Evolutionary conservation across 2,888 invertebrate genomes (phyloP).

Genomic region (Formica aserva): DNA sequence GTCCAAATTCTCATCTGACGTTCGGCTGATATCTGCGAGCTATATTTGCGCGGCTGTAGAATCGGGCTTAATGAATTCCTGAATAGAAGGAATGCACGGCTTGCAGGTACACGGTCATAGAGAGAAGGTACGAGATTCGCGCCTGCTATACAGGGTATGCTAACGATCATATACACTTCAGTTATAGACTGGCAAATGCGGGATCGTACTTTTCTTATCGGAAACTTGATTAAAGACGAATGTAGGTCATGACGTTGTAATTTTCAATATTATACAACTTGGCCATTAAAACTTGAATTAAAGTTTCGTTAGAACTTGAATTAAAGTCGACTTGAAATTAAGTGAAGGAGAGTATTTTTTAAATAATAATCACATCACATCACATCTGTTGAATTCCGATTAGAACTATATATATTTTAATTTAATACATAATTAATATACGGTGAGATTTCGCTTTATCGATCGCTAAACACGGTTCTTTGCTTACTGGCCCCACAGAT

Average conservation of each 20-base stretch:
- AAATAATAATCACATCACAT: background rate
- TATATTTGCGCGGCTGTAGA: constrained; percentile 52
- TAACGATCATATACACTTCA: constrained; percentile 20
- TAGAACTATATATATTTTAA: background rate
- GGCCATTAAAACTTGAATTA: constrained; percentile 24
- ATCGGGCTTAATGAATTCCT: constrained; percentile 60
- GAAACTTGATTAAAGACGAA: constrained; percentile 8
- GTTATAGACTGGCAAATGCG: constrained; percentile 38
- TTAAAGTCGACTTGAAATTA: constrained; percentile 11
- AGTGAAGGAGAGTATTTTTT: background rate
- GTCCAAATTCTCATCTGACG: constrained; percentile 44
- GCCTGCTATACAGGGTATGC: constrained; percentile 42
- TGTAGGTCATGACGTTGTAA: background rate
- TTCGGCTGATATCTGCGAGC: constrained; percentile 48
- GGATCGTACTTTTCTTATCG: constrained; percentile 24
- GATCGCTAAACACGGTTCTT: constrained; percentile 17
- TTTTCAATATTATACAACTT: constrained; percentile 27
- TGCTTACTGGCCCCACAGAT: constrained; percentile 17
- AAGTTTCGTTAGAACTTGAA: background rate
- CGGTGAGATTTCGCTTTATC: constrained; percentile 21
- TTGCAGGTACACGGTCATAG: constrained; percentile 39
- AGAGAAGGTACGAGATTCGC: constrained; percentile 45
- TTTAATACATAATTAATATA: constrained; percentile 12
- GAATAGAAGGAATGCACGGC: constrained; percentile 56
- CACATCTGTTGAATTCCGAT: background rate